phyloP scores from a whole-genome alignment of 2,888 invertebrate species.

The Caenorhabditis plicata region DNA sequence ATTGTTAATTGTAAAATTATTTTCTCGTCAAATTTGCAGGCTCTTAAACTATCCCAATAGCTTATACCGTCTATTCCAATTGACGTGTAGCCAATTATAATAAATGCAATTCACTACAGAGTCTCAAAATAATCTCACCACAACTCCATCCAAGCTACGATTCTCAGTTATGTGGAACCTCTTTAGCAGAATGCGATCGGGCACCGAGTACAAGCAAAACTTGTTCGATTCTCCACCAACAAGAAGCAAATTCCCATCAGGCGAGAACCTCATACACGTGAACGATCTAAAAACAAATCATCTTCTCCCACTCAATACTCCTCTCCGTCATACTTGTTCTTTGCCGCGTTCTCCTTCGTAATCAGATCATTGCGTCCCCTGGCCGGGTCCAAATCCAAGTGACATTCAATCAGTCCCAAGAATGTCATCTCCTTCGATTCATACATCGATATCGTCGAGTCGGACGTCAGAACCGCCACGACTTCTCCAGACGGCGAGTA shows the following conservation, averaged over 20 bases:
- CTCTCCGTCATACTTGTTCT: conserved; percentile 42
- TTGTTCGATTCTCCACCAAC: conserved; percentile 91
- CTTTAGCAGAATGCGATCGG: conserved; percentile 81
- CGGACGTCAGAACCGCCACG: conserved; percentile 87
- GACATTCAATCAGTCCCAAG: conserved; percentile 80
- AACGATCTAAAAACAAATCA: conserved; percentile 75
- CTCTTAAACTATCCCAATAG: no score
- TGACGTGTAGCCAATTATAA: no score
- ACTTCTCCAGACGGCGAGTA: conserved; percentile 89
- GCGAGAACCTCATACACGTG: conserved; percentile 85
- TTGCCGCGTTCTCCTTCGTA: conserved; percentile 78
- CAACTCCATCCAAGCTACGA: conserved; percentile 86
- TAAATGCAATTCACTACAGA: no score
- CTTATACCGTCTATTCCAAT: no score
- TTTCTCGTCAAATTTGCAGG: no score
- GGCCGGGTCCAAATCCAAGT: conserved; percentile 84
- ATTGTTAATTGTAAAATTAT: no score
- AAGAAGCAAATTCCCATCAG: conserved; percentile 85
- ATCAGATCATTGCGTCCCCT: conserved; percentile 81
- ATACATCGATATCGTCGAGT: conserved; percentile 82
- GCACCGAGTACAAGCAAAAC: conserved; percentile 88
- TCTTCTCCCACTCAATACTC: background rate
- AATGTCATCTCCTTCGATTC: conserved; percentile 70
- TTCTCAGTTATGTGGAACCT: conserved; percentile 94
- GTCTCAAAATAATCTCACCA: no score